Evolutionary conservation across 2,888 invertebrate species (phyloP).

Genomic region (Leptinotarsa haldemani): DNA sequence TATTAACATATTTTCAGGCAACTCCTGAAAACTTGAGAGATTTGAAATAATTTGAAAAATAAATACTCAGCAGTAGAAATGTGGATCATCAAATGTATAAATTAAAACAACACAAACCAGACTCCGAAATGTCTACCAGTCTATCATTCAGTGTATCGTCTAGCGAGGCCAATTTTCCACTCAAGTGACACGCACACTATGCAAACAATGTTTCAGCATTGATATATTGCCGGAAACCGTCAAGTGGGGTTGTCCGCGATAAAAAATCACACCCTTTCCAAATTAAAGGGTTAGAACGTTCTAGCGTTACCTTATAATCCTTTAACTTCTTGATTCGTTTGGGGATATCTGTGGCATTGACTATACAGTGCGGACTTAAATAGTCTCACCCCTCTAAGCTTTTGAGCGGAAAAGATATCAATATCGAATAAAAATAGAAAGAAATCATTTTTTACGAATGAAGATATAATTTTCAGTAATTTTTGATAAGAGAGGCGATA

Average conservation of each 20-base stretch:
- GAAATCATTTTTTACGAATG: no score
- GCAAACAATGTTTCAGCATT: constrained; percentile 6
- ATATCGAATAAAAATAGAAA: no score
- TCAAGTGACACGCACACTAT: constrained; percentile 4
- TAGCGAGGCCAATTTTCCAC: constrained; percentile 5
- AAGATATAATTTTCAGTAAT: no score
- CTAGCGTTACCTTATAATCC: neutral
- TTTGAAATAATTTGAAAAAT: no score
- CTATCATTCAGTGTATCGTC: neutral
- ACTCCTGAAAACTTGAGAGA: no score
- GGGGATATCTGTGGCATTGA: neutral
- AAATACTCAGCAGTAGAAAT: neutral
- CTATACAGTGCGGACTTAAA: neutral
- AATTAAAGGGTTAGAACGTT: neutral
- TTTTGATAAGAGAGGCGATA: no score
- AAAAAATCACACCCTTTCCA: neutral
- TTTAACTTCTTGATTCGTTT: neutral
- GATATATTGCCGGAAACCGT: constrained; percentile 4
- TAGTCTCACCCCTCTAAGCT: no score
- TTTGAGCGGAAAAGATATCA: no score
- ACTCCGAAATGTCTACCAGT: constrained; percentile 4
- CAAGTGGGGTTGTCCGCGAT: constrained; percentile 3
- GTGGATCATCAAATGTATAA: neutral
- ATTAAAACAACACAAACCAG: neutral
- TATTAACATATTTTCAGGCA: no score